These are phyloP conservation scores for Calcarius lapponicus DNA, from an alignment of 2,797 vertebrate genomes.

Conservation along the genomic window DNA sequence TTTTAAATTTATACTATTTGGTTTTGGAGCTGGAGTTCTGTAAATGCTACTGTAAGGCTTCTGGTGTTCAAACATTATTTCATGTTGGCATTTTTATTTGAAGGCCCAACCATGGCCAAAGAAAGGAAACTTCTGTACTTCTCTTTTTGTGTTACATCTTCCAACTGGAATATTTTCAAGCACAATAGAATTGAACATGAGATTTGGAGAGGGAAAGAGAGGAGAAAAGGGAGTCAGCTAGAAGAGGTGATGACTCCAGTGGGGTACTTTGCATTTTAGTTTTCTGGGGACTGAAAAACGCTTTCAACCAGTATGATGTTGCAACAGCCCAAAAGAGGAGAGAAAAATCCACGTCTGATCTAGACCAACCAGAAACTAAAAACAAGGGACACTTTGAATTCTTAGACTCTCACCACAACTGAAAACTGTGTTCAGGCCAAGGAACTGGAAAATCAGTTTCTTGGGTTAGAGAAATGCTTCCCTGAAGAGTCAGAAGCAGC, in stretches of 20 bases:
- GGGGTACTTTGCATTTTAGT: constrained; percentile 17
- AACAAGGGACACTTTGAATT: constrained; percentile 77
- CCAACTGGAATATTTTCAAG: constrained; percentile 46
- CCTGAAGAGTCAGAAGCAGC: constrained; percentile 70
- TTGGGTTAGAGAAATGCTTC: constrained; percentile 75
- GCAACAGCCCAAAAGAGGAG: constrained; percentile 68
- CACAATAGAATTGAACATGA: constrained; percentile 28
- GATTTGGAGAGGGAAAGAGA: background rate
- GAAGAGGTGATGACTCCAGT: constrained; percentile 21
- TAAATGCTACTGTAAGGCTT: constrained; percentile 14
- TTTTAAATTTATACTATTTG: background rate
- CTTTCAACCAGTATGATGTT: constrained; percentile 64
- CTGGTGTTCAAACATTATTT: constrained; percentile 1
- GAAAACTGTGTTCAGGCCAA: constrained; percentile 73
- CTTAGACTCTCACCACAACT: constrained; percentile 76
- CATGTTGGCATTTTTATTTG: constrained; percentile 43
- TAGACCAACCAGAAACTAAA: constrained; percentile 74
- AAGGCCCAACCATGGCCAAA: constrained; percentile 6
- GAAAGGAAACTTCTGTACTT: constrained; percentile 27
- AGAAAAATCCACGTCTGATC: constrained; percentile 69
- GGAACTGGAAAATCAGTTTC: constrained; percentile 75
- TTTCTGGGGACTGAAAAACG: constrained; percentile 44
- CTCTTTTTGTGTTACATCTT: constrained; percentile 6
- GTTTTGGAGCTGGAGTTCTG: background rate
- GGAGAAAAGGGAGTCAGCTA: background rate